Conservation (phyloP, 2,888 invertebrate species). For the Abrostola tripartita region DNA sequence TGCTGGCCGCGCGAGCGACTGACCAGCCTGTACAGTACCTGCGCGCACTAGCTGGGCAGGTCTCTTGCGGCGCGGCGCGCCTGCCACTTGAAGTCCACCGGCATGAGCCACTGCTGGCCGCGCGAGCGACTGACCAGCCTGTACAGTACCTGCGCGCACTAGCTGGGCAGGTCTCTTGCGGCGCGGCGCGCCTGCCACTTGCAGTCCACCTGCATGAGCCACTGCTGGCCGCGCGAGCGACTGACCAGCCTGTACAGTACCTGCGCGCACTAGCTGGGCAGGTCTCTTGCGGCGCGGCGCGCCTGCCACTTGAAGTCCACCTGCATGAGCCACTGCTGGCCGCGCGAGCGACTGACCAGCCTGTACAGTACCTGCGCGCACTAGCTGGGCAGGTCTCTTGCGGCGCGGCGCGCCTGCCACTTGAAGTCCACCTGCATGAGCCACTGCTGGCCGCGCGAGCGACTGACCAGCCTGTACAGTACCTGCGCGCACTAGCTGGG, state of each 20-base stretch:
- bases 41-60: no score
- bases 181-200: conserved; percentile 94
- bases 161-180: conserved; percentile 67
- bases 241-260: no score
- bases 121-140: no score
- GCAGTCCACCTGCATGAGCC: conserved; percentile 97
- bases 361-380: no score
- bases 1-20: no score
- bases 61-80: no score
- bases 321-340: conserved; percentile 98
- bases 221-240: conserved; percentile 93
- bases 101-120: no score
- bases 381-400: conserved; percentile 72
- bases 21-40: no score
- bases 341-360: conserved; percentile 90
- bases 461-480: no score
- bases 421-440: conserved; percentile 97
- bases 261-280: conserved; percentile 74
- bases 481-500: conserved; percentile 76
- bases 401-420: conserved; percentile 92
- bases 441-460: conserved; percentile 94
- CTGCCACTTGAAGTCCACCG: no score
- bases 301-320: conserved; percentile 98
- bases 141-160: no score
- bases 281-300: conserved; percentile 57